These are phyloP conservation scores for Mormyrops attenuatus DNA, from an alignment of 2,797 vertebrate species.

Conservation along the genomic window DNA sequence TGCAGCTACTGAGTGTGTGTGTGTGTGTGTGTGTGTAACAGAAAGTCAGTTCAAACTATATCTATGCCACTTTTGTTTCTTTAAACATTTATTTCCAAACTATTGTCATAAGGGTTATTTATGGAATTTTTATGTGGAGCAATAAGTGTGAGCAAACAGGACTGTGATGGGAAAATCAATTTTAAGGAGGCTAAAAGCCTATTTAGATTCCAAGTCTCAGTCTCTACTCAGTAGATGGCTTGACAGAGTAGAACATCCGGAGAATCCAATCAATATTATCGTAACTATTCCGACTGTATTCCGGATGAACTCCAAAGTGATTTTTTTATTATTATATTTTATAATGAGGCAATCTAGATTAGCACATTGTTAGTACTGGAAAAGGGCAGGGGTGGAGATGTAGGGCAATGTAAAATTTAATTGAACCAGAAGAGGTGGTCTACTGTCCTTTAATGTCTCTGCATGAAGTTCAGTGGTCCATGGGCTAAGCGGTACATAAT, in stretches of 20 bases:
- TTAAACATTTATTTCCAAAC: not conserved
- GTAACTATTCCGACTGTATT: not conserved
- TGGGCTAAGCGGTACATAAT: not conserved
- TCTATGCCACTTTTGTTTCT: not conserved
- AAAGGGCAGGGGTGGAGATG: not conserved
- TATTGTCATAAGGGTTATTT: not conserved
- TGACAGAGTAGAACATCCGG: not conserved
- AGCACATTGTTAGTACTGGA: not conserved
- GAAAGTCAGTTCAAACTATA: not conserved
- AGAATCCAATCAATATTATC: not conserved
- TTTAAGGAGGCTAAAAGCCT: not conserved
- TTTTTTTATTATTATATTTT: not conserved
- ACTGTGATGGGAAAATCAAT: not conserved
- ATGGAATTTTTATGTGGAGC: not conserved
- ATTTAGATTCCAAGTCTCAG: not conserved
- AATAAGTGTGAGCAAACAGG: not conserved
- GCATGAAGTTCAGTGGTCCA: not conserved
- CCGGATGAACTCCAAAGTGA: not conserved
- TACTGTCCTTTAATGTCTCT: not conserved
- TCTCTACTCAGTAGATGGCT: not conserved
- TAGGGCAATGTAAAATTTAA: not conserved
- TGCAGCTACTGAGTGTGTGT: not conserved
- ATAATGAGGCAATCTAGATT: not conserved
- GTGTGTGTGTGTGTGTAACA: not conserved
- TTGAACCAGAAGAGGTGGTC: not conserved